Evolutionary conservation across 1,140 invertebrate species (phyloP), one percentile per base, ranked within the genome.

Genomic region (Pogonus chalceus): DNA sequence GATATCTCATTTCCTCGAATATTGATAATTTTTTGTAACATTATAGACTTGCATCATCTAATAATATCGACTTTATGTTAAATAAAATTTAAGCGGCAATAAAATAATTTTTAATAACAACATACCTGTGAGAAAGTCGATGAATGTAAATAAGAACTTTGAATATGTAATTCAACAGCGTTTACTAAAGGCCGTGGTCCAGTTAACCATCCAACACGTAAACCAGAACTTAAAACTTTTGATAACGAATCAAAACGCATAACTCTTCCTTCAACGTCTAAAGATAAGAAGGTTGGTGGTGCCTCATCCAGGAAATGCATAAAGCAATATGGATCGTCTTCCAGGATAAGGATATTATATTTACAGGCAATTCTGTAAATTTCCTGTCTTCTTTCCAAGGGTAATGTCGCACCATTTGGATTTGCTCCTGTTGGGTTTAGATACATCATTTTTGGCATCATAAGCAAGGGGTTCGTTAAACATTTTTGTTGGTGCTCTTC

Each of bases 261-360:
- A 0, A 90, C 87, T 55, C 87, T 75, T 0, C 87, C 85, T 65
- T 88, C 85, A 0, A 74, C 76, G 65, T 90, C 88, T 66, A 89
- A 51, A 0, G 86, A 87, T 1, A 90, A 70, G 58, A 90, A 86
- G 4, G 83, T 84, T 14, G 78, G 77, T 0, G 81, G 74, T 47
- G 76, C 70, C 52, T 79, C 72, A 24, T 65, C 80, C n/a, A 61
- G 52, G 65, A 85, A 90, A 63, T 86, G 82, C 59, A 90, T 69
- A 65, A 83, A 89, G 64, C 81, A 86, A 63, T 89, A 90, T 1
- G 88, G 85, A 72, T 90, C 87, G 63, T 90, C 88, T 66, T 90
- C 88, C 0, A 90, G 62, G 52, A 90, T 88, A 0, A 90, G 60
- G 23, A 90, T 79, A 71, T 90, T 79, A 65, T 86, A 88, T 62